phyloP scores from a whole-genome alignment of 1,140 invertebrate species.

The Zaprionus camerounensis region DNA sequence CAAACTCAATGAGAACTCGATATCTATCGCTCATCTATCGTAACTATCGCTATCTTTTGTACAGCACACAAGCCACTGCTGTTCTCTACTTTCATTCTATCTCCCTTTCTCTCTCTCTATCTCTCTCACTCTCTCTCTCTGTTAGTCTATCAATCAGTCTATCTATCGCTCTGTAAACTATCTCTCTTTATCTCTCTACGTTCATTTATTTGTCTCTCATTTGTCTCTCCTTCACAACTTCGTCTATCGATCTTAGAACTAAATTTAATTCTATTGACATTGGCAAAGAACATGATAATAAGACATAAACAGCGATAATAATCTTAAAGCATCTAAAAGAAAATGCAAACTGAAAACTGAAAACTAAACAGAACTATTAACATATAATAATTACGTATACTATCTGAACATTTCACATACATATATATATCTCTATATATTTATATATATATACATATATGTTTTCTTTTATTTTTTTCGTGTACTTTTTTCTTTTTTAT shows the following conservation, averaged over 20 bases:
- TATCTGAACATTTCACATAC: conserved; percentile 59
- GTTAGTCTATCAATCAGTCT: neutral
- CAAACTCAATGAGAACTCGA: neutral
- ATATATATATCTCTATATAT: conserved; percentile 61
- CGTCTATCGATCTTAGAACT: conserved; percentile 1
- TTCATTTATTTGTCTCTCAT: conserved; percentile 12
- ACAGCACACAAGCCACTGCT: conserved; percentile 11
- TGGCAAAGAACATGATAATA: neutral
- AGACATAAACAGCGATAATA: conserved; percentile 8
- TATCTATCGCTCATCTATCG: neutral
- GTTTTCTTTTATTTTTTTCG: conserved; percentile 60
- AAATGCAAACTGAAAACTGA: neutral
- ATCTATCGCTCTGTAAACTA: conserved; percentile 20
- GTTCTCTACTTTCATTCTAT: conserved; percentile 2
- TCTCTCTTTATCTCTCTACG: conserved; percentile 11
- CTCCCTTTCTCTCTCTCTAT: conserved; percentile 1
- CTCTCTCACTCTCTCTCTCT: conserved; percentile 7
- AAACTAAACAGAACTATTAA: conserved; percentile 22
- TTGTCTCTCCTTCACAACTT: conserved; percentile 13
- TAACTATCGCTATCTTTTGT: conserved; percentile 17
- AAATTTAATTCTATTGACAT: neutral
- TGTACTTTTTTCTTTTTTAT: conserved; percentile 75
- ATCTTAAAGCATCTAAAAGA: neutral
- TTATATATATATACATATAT: conserved; percentile 55
- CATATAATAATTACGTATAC: conserved; percentile 32